Evolutionary conservation across 2,888 invertebrate genomes (phyloP), one percentile per base, ranked within the genome.

Genomic region (Syrista parreyssii): DNA sequence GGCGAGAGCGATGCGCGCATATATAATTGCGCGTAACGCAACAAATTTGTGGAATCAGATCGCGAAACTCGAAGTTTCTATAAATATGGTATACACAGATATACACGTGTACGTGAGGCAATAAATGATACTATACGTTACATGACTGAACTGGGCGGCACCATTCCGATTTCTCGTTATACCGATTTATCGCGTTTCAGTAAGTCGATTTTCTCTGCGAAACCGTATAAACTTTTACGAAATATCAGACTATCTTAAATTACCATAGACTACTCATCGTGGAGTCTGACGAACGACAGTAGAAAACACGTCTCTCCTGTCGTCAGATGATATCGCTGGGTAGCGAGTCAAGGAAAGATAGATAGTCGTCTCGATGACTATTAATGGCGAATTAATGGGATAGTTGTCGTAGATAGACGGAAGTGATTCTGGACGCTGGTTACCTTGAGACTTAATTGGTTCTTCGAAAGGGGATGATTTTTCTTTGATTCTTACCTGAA

Each of bases 21-120:
- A 82, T 81, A 82, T 86, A 86, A 86, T 86, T 80, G 81, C 79
- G 75, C 83, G 85, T 82, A 84, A 84, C 82, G 81, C 82, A 85
- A 83, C 80, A 81, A 82, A 86, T 55, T 55, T 55, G 23, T 55
- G 23, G 15, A 55, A 55, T 55, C 55, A 2, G 55, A 55, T 55
- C 55, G 23, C 55, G 55, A 55, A 23, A 55, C 55, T 55, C 2
- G 55, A 23, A 55, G 55, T 55, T 55, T 23, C 23, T 9, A 55
- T 55, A 15, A 23, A 55, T 23, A 55, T 9, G 9, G 9, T 55
- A 55, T 55, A 23, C 23, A 23, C 9, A 23, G 23, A 6, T 55
- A 6, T 55, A 9, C 23, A 15, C 23, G 55, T 2, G 55, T 9
- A 55, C 55, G 55, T 9, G 55, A 23, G 23, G 55, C 23, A 23